Percentiles rank a stretch among this genome's conserved stretches.
phyloP scores from a whole-genome alignment of 2,113 vertebrate genomes.

The Atlantisia rogersi region DNA sequence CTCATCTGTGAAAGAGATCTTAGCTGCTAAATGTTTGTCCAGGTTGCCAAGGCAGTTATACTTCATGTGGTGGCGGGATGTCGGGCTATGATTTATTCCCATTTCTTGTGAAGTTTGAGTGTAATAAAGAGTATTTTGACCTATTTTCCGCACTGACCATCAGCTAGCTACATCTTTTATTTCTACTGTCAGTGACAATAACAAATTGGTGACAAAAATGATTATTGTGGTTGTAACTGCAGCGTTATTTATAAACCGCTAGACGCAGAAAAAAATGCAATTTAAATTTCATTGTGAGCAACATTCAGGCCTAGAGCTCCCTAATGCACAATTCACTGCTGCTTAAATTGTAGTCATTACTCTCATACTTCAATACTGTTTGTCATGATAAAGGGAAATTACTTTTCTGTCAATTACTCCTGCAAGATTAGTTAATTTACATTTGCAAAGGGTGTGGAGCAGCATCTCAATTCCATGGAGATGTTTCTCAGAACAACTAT shows the following conservation, averaged over 20 bases:
- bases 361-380: slow-evolving; percentile 51
- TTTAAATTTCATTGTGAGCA: slow-evolving; percentile 57
- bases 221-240: slow-evolving; percentile 7
- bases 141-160: neutral
- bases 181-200: neutral
- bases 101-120: slow-evolving; percentile 9
- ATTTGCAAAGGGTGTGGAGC: neutral
- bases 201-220: neutral
- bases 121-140: neutral
- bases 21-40: neutral
- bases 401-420: slow-evolving; percentile 56
- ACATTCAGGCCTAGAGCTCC: slow-evolving; percentile 40
- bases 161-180: slow-evolving; percentile 6
- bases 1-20: neutral
- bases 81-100: neutral
- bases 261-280: slow-evolving; percentile 42
- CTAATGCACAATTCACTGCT: slow-evolving; percentile 58
- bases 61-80: neutral
- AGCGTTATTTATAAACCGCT: slow-evolving; percentile 63
- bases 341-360: slow-evolving; percentile 60
- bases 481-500: neutral
- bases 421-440: slow-evolving; percentile 53
- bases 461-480: slow-evolving; percentile 1
- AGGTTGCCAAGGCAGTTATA: neutral
- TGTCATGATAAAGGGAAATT: slow-evolving; percentile 60